Evolutionary conservation across 2,113 vertebrate species (phyloP), one percentile per base, ranked within the genome.

Genomic region (Anguilla rostrata): DNA sequence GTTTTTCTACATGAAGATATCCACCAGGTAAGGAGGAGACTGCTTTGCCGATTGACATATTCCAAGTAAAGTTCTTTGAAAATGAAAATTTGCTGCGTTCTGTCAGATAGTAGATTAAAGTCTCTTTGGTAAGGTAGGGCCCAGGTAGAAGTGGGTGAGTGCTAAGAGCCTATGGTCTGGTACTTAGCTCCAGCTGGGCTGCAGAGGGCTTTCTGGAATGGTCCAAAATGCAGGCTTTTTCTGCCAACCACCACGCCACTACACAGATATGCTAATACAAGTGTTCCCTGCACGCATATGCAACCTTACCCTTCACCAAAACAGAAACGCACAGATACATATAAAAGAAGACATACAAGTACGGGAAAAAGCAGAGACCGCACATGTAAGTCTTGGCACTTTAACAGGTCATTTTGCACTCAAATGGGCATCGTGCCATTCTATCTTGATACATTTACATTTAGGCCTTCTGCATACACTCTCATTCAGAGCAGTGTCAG

Each of bases 241-340:
- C 18, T 82, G 22, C 80, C 3, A 82, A 46, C 80, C 80, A 22
- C 39, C 39, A 82, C 1, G 16, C 80, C 3, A 26, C 41, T 46
- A 82, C 39, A 82, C 53, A 39, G 56, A 41, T 40, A 41, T 66
- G 3, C 39, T 0, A 83, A 83, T 40, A 60, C 29, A 60, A 8
- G 22, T 26, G n/a, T 34, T 11, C 71, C 26, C 71, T 29, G 2
- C 71, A 29, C 71, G 9, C n/a, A 75, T 9, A 75, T 34, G 57
- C 83, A 39, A 84, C 83, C 43, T 40, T 43, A 84, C 22, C 83
- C 57, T 26, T 60, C 57, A 84, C 39, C 79, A 40, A 41, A 81
- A 20, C 43, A 29, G 41, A 79, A 49, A 80, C 79, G 6, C 20
- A 57, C 56, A 79, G 80, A 39, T 7, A 53, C 5, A 29, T 22